These are phyloP conservation scores for Melanotaenia nigrans DNA, from an alignment of 2,797 vertebrate genomes.

Conservation along the genomic window DNA sequence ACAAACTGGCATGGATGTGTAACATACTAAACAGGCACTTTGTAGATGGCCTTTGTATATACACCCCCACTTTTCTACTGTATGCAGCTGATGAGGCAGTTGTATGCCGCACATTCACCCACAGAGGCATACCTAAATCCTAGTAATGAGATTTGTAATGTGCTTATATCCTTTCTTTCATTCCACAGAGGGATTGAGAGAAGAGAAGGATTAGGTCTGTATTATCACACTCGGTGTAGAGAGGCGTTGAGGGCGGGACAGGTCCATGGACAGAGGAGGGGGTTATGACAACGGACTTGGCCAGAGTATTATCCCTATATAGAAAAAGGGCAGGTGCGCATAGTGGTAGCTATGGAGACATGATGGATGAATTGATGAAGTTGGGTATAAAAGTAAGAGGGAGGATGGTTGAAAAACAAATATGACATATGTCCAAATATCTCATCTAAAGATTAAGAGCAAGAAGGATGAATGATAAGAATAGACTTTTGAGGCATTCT, in stretches of 20 bases:
- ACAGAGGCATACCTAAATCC: constrained; percentile 78
- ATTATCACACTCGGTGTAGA: constrained; percentile 77
- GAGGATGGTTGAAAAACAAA: constrained; percentile 3
- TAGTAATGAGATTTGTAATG: constrained; percentile 86
- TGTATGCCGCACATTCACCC: constrained; percentile 49
- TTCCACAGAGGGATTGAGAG: constrained; percentile 77
- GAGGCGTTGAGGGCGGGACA: constrained; percentile 51
- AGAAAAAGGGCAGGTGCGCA: constrained; percentile 31
- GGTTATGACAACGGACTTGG: constrained; percentile 47
- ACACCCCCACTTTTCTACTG: constrained; percentile 41
- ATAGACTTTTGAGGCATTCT: neutral
- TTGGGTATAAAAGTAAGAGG: neutral
- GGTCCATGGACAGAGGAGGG: constrained; percentile 44
- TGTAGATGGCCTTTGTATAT: constrained; percentile 20
- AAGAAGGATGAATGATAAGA: neutral
- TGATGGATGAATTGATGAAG: constrained; percentile 20
- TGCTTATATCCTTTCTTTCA: constrained; percentile 81
- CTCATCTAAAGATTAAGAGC: constrained; percentile 4
- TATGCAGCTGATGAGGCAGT: constrained; percentile 51
- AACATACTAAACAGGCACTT: constrained; percentile 8
- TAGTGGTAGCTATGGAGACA: neutral
- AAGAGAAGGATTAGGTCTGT: constrained; percentile 80
- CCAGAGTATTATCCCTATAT: constrained; percentile 42
- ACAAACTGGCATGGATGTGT: neutral
- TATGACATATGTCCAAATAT: constrained; percentile 15